Conservation (phyloP, 2,797 vertebrate genomes). For the Enteromius fasciolatus region DNA sequence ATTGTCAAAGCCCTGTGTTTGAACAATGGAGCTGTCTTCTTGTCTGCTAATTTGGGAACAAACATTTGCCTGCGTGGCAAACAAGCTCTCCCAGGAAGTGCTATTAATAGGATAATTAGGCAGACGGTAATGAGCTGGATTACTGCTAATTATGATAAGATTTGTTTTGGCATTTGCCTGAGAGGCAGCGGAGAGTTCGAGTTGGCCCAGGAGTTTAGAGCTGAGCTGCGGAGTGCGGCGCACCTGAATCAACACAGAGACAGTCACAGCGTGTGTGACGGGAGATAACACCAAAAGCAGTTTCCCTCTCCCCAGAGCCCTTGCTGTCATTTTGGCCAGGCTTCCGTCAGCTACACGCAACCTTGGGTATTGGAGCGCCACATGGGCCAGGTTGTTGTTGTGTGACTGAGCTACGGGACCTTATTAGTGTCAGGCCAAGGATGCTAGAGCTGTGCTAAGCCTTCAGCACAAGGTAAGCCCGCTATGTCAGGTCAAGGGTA, state of each 20-base stretch:
- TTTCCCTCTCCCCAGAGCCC: conserved; percentile 45
- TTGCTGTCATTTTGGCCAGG: conserved; percentile 54
- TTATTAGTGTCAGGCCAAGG: conserved; percentile 48
- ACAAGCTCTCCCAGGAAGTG: conserved; percentile 95
- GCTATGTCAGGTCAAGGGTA: conserved; percentile 46
- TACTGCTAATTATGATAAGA: conserved; percentile 99
- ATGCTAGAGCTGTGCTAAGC: conserved; percentile 44
- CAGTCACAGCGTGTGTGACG: conserved; percentile 65
- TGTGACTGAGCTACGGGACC: conserved; percentile 46
- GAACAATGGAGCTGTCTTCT: conserved; percentile 91
- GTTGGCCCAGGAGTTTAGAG: conserved; percentile 62
- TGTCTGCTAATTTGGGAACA: conserved; percentile 98
- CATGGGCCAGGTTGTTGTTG: conserved; percentile 40
- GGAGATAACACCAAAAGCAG: conserved; percentile 55
- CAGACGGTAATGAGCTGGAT: conserved; percentile 98
- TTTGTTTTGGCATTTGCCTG: conserved; percentile 99
- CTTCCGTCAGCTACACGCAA: conserved; percentile 24
- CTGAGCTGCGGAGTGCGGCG: conserved; percentile 67
- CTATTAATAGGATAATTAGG: conserved; percentile 99
- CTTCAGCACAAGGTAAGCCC: conserved; percentile 28
- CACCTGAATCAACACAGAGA: conserved; percentile 81
- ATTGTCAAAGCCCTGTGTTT: conserved; percentile 84
- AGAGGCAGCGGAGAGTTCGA: conserved; percentile 88
- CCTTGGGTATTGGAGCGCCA: conserved; percentile 33
- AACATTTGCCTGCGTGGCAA: conserved; percentile 98